These are phyloP conservation scores for Unio pictorum DNA, from an alignment of 2,888 invertebrate species.

Conservation along the genomic window DNA sequence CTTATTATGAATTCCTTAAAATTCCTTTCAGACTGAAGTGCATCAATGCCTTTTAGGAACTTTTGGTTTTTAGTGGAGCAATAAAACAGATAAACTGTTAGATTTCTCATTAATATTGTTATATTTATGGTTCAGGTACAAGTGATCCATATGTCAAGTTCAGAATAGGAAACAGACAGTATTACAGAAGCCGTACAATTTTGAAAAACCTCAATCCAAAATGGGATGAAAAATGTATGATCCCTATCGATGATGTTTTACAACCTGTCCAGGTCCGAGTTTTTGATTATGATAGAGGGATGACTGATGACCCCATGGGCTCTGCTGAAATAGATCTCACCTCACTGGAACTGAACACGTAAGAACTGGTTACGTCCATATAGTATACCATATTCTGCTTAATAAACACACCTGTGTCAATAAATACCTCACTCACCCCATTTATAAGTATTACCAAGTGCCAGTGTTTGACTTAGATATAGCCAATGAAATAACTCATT, in stretches of 20 bases:
- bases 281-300: conserved; percentile 97
- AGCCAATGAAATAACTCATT: no score
- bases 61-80: no score
- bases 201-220: conserved; percentile 94
- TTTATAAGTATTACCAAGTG: background rate
- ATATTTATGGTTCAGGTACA: conserved; percentile 77
- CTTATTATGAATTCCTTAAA: no score
- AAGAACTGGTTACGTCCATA: conserved; percentile 21
- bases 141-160: conserved; percentile 99
- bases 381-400: no score
- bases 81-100: background rate
- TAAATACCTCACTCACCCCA: background rate
- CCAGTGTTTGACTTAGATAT: no score
- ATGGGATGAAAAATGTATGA: conserved; percentile 97
- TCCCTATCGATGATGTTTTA: conserved; percentile 74
- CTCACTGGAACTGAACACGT: conserved; percentile 82
- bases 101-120: background rate
- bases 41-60: no score
- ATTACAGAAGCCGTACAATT: conserved; percentile 95
- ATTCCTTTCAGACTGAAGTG: no score
- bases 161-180: conserved; percentile 86
- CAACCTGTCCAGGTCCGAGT: conserved; percentile 75
- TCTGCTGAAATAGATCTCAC: conserved; percentile 88
- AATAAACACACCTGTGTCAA: no score
- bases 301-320: conserved; percentile 97